Percentiles rank a stretch among this genome's conserved stretches.
phyloP scores from a whole-genome alignment of 1,140 invertebrate genomes.

The Chelonus insularis region DNA sequence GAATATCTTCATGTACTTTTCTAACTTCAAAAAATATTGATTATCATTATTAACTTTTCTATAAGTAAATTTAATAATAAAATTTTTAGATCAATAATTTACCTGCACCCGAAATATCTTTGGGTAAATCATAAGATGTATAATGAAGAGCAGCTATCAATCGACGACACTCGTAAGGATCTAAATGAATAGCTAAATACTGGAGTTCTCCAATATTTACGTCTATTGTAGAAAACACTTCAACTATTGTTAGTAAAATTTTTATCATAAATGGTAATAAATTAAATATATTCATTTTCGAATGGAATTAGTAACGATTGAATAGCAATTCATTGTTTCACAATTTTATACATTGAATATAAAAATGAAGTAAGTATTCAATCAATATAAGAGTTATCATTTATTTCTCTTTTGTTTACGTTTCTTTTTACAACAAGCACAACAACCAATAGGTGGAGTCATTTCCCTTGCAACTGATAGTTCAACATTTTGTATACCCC shows the following conservation, averaged over 20 bases:
- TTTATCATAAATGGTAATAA: slow-evolving; percentile 7
- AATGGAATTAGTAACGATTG: too few relatives aligned
- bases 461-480: slow-evolving; percentile 28
- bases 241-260: not conserved
- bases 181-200: slow-evolving; percentile 62
- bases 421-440: slow-evolving; percentile 49
- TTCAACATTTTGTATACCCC: slow-evolving; percentile 29
- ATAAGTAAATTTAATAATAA: not conserved
- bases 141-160: slow-evolving; percentile 64
- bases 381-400: too few relatives aligned
- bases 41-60: too few relatives aligned
- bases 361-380: too few relatives aligned
- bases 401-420: slow-evolving; percentile 30
- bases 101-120: slow-evolving; percentile 55
- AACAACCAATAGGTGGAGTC: slow-evolving; percentile 41
- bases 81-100: slow-evolving; percentile 18
- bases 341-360: too few relatives aligned
- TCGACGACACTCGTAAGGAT: slow-evolving; percentile 60
- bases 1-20: slow-evolving; percentile 55
- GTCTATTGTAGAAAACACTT: slow-evolving; percentile 57
- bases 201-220: slow-evolving; percentile 62
- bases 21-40: slow-evolving; percentile 38
- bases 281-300: not conserved
- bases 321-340: too few relatives aligned
- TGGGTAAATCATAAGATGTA: slow-evolving; percentile 58